Percentiles rank a stretch among this genome's conserved stretches.
These are phyloP conservation scores for Masnerella sp. DNA, from an alignment of 2,888 invertebrate genomes.

Conservation along the genomic window DNA sequence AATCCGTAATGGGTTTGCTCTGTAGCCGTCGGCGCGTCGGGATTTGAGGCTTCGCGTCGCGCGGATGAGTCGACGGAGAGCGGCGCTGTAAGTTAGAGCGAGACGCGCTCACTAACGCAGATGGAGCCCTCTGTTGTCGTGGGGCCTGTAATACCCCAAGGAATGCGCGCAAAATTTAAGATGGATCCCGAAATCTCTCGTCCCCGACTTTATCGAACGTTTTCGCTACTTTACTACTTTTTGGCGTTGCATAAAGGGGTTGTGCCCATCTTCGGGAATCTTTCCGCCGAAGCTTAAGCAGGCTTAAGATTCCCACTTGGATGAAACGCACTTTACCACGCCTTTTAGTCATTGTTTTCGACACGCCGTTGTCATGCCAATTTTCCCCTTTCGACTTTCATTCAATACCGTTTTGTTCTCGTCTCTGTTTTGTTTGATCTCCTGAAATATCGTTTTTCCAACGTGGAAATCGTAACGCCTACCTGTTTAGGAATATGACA, in stretches of 20 bases:
- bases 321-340: conserved; percentile 72
- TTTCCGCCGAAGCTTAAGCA: conserved; percentile 73
- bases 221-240: conserved; percentile 41
- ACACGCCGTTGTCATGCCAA: conserved; percentile 24
- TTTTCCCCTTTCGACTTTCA: neutral
- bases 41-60: conserved; percentile 59
- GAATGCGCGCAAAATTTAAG: conserved; percentile 77
- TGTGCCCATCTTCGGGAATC: conserved; percentile 66
- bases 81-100: conserved; percentile 19
- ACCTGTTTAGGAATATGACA: too few species aligned
- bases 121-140: conserved; percentile 62
- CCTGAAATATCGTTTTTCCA: neutral
- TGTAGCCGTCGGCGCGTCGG: conserved; percentile 73
- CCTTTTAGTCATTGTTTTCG: conserved; percentile 51
- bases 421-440: neutral
- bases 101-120: conserved; percentile 37
- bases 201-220: conserved; percentile 44
- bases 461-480: too few species aligned
- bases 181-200: conserved; percentile 70
- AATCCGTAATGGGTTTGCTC: conserved; percentile 77
- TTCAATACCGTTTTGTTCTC: conserved; percentile 6
- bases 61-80: conserved; percentile 48
- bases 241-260: conserved; percentile 57
- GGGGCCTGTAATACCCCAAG: conserved; percentile 76
- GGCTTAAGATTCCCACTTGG: conserved; percentile 71